Evolutionary conservation across 1,140 invertebrate species (phyloP), one percentile per base, ranked within the genome.

Genomic region (Achatina immaculata): DNA sequence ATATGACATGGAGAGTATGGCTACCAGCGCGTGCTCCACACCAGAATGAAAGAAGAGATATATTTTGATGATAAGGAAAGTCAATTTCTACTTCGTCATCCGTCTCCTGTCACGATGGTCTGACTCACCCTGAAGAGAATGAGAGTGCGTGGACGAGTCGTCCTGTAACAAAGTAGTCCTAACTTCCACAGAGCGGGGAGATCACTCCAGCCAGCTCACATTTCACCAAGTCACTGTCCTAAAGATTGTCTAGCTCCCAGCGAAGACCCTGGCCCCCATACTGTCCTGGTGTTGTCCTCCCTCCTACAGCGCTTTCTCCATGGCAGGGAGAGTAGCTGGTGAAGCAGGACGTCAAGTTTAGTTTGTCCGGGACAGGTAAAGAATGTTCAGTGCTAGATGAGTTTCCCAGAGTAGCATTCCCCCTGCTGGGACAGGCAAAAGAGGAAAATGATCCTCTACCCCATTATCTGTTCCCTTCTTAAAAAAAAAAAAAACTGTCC

Each of bases 381-480:
- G 58, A 62, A 62, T 34, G 1, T 62, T 34, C 21, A 62, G 9
- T 34, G 58, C 58, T 62, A 62, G 58, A 62, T 62, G 58, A 62
- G 58, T 62, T 62, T 62, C 58, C 58, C n/a, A 62, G 58, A 62
- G 58, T 28, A 62, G 58, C 58, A 62, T 62, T 28, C n/a, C 58
- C 31, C 58, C 58, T 19, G 58, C n/a, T 2, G 58, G 31, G 58
- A 62, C n/a, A 62, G 31, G 58, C 58, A 62, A 28, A 62, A 62
- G 58, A 62, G 58, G 58, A 62, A 62, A 62, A 62, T 62, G 58
- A 62, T 62, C 58, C 58, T 2, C n/a, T 1, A 31, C 28, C 58
- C n/a, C 9, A 62, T 62, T 62, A 31, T 62, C 19, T 34, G n/a
- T 31, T 34, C 58, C 16, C 9, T 4, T 31, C 58, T 62, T 62